phyloP scores from a whole-genome alignment of 1,140 invertebrate genomes.

The Archegozetes longisetosus region DNA sequence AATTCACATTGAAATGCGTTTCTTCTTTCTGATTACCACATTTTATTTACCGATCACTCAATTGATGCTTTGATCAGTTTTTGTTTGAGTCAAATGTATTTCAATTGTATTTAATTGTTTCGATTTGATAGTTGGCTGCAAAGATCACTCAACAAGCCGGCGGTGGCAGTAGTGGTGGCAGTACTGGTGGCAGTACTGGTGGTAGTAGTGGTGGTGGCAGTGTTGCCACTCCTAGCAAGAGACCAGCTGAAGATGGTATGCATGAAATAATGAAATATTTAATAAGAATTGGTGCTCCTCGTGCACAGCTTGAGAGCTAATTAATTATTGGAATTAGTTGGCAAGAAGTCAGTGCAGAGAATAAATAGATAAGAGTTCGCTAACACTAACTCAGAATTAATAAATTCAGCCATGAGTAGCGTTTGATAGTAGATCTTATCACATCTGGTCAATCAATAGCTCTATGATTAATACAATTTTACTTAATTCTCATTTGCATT shows the following conservation, averaged over 20 bases:
- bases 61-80: too few species aligned
- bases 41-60: too few species aligned
- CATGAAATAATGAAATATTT: too few species aligned
- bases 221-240: background rate
- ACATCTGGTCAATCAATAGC: conserved; percentile 7
- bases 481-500: conserved; percentile 3
- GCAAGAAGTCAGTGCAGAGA: too few species aligned
- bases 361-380: conserved; percentile 10
- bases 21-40: background rate
- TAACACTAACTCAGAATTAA: conserved; percentile 12
- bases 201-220: too few species aligned
- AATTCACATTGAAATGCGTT: background rate
- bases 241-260: background rate
- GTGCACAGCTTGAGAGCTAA: too few species aligned
- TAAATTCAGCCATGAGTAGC: conserved; percentile 2
- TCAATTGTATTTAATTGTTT: too few species aligned
- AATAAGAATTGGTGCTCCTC: too few species aligned
- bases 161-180: background rate
- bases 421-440: conserved; percentile 17
- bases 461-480: background rate
- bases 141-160: background rate
- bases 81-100: too few species aligned
- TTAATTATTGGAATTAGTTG: too few species aligned
- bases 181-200: too few species aligned
- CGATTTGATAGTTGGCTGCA: conserved; percentile 6